Evolutionary conservation across 2,797 vertebrate genomes (phyloP), one percentile per base, ranked within the genome.

Genomic region (Enteromius unitaeniatus): DNA sequence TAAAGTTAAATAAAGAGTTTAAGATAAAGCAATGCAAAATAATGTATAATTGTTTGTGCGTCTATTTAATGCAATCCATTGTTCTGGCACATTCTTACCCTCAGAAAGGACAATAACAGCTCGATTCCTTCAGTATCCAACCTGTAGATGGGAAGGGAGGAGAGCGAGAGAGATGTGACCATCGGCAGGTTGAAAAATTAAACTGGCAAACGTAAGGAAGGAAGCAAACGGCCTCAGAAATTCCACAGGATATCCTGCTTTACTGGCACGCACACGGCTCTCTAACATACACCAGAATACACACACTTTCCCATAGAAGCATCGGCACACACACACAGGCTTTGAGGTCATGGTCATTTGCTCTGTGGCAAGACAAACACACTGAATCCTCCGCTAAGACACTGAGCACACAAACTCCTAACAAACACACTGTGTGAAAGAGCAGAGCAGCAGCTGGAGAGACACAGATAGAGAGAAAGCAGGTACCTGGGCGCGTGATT

Each of bases 101-200:
- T 97, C 92, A 99, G 96, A 93, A 99, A 99, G 81, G 95, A 94
- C 53, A 96, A 95, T 95, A 99, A 95, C 93, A 99, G 92, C 90
- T 99, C 98, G 81, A 98, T 97, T 92, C 98, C 98, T 93, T 99
- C 98, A 0, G 95, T 93, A 86, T 99, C 98, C 94, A 99, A 92
- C 92, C 98, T 99, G 70, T 19, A 87, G 81, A 87, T 17, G 19
- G 8, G n/a, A 69, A 79, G 90, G 68, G 88, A 75, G 79, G 82
- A 83, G 84, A 85, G 60, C 10, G 64, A 75, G 69, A 90, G 75
- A 89, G 79, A 86, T 40, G 73, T 65, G 82, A 90, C 10, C 67
- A 88, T 89, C 55, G 78, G 78, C 85, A 75, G 67, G 60, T 4
- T 74, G 91, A 91, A 87, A 89, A 91, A 85, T 82, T 84, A 84